Evolutionary conservation across 64 coral and sea anemone genomes (phyloP).

Genomic region (Montipora cactus): DNA sequence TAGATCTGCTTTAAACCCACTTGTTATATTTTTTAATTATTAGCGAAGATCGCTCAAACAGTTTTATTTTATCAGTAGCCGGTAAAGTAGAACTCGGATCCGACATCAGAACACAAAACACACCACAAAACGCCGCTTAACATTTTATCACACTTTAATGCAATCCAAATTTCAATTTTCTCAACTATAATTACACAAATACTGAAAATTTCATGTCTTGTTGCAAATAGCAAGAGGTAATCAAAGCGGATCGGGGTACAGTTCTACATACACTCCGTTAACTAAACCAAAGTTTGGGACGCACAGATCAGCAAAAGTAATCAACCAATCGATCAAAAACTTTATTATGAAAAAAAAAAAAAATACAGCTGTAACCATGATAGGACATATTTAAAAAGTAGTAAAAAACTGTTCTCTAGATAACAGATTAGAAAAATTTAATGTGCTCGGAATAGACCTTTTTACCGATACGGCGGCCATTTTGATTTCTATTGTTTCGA

Average conservation of each 20-base stretch:
- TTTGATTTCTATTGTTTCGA: too few relatives aligned
- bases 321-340: not conserved
- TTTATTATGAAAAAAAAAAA: too few relatives aligned
- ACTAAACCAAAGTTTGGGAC: not conserved
- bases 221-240: not conserved
- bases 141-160: not conserved
- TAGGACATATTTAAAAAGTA: too few relatives aligned
- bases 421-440: too few relatives aligned
- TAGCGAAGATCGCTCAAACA: not conserved
- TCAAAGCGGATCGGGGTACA: not conserved
- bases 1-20: not conserved
- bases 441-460: too few relatives aligned
- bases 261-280: not conserved
- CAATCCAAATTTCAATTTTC: not conserved
- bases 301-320: not conserved
- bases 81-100: not conserved
- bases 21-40: not conserved
- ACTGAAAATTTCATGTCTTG: not conserved
- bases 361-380: too few relatives aligned
- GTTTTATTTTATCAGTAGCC: not conserved
- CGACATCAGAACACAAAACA: not conserved
- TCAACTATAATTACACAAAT: not conserved
- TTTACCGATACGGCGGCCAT: too few relatives aligned
- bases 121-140: not conserved
- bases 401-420: too few relatives aligned